Conservation (phyloP, 2,113 vertebrate species). For the Rhombomys opimus region DNA sequence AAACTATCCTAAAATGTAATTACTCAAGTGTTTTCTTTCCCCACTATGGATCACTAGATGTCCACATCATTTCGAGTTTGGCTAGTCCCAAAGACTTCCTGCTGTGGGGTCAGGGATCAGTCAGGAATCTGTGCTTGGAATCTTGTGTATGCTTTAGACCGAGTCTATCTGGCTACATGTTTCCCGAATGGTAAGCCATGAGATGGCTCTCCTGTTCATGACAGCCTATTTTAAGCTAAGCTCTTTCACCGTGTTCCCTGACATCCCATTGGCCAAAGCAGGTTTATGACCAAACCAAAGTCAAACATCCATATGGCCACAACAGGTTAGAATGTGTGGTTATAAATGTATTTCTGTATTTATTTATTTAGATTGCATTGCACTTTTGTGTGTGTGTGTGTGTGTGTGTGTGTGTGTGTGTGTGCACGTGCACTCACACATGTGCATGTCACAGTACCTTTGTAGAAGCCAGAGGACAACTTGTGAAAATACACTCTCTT, state of each 20-base stretch:
- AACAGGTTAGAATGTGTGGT: too few relatives aligned
- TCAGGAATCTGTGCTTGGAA: background rate
- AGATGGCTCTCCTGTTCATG: background rate
- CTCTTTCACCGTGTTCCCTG: background rate
- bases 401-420: background rate
- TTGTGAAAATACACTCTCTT: background rate
- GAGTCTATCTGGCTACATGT: background rate
- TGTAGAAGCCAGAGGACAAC: background rate
- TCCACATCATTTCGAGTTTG: too few relatives aligned
- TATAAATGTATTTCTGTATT: background rate
- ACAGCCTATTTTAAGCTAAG: background rate
- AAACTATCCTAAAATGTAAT: background rate
- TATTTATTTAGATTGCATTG: background rate
- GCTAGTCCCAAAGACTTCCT: background rate
- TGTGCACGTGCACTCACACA: too few relatives aligned
- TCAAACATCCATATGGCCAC: rapidly evolving
- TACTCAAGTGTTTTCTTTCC: background rate
- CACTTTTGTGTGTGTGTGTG: background rate
- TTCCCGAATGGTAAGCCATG: background rate
- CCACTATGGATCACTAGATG: background rate
- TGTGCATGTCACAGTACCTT: background rate
- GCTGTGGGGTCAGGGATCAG: background rate
- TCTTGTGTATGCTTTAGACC: background rate
- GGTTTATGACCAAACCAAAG: background rate
- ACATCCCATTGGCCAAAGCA: background rate